A percentile compares a stretch with the other conserved stretches of the same genome.
Evolutionary conservation across 1,140 invertebrate species (phyloP).

Genomic region (Lucilia sericata): DNA sequence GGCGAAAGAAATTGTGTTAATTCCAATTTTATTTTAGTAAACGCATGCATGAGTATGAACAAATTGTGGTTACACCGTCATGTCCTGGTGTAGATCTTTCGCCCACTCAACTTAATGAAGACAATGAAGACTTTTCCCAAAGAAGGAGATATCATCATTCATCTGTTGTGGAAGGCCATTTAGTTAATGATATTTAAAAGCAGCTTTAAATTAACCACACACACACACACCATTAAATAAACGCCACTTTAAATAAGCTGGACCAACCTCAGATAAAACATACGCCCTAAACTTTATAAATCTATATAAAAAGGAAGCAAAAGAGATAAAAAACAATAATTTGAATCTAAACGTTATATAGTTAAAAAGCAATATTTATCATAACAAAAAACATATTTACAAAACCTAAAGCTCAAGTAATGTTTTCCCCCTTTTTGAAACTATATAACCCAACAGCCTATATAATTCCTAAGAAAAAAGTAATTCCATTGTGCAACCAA

Average conservation of each 20-base stretch:
- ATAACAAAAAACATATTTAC: conserved; percentile 10
- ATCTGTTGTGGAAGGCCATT: conserved; percentile 81
- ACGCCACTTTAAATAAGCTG: neutral
- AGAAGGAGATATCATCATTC: conserved; percentile 93
- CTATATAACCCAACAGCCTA: conserved; percentile 18
- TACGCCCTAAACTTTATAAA: neutral
- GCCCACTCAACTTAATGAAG: conserved; percentile 90
- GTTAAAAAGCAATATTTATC: conserved; percentile 41
- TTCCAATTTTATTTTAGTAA: conserved; percentile 73
- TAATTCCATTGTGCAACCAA: neutral
- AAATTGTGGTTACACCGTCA: conserved; percentile 89
- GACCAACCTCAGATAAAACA: neutral
- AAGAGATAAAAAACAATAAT: conserved; percentile 22
- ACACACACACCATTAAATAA: neutral
- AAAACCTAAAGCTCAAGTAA: conserved; percentile 15
- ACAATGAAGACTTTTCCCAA: conserved; percentile 93
- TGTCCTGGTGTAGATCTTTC: conserved; percentile 85
- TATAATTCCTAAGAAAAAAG: neutral
- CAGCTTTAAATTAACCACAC: neutral
- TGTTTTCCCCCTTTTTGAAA: conserved; percentile 1
- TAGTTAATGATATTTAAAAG: conserved; percentile 71
- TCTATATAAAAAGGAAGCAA: neutral
- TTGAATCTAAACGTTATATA: conserved; percentile 21
- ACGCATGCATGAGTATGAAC: conserved; percentile 84
- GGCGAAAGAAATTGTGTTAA: no score